A percentile compares a stretch with the other conserved stretches of the same genome.
Evolutionary conservation across 2,797 vertebrate species (phyloP).

Genomic region (Trematomus bernacchii): DNA sequence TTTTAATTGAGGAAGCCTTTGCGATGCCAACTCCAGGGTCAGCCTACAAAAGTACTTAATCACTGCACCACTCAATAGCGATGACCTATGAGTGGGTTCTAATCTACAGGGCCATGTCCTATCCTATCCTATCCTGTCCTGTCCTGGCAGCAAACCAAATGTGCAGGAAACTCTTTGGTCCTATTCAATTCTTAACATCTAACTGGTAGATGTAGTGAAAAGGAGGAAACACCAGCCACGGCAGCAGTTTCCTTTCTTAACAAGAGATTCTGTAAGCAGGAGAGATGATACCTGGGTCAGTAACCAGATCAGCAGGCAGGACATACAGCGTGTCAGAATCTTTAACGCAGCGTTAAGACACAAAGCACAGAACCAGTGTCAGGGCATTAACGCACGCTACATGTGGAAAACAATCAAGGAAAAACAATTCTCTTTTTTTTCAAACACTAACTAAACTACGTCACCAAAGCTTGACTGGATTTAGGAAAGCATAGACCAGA

Average conservation of each 20-base stretch:
- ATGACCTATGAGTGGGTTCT: background rate
- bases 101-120: background rate
- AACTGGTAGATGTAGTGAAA: background rate
- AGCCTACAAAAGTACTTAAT: background rate
- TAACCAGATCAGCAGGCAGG: conserved; percentile 39
- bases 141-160: background rate
- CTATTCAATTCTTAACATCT: background rate
- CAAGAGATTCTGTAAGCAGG: conserved; percentile 18
- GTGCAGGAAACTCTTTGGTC: background rate
- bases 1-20: too few relatives aligned
- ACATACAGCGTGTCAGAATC: conserved; percentile 4
- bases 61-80: background rate
- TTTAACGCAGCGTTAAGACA: conserved; percentile 19
- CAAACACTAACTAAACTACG: background rate
- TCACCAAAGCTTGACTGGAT: background rate
- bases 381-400: background rate
- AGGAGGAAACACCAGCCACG: background rate
- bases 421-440: background rate
- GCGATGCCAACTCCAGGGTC: too few relatives aligned
- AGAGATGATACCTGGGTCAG: conserved; percentile 25
- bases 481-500: background rate
- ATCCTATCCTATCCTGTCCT: too few relatives aligned
- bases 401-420: background rate
- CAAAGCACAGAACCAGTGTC: conserved; percentile 17
- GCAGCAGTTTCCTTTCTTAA: conserved; percentile 12